A percentile compares a stretch with the other conserved stretches of the same genome.
Conservation (phyloP, 1,140 invertebrate species). For the Homalodisca vitripennis region DNA sequence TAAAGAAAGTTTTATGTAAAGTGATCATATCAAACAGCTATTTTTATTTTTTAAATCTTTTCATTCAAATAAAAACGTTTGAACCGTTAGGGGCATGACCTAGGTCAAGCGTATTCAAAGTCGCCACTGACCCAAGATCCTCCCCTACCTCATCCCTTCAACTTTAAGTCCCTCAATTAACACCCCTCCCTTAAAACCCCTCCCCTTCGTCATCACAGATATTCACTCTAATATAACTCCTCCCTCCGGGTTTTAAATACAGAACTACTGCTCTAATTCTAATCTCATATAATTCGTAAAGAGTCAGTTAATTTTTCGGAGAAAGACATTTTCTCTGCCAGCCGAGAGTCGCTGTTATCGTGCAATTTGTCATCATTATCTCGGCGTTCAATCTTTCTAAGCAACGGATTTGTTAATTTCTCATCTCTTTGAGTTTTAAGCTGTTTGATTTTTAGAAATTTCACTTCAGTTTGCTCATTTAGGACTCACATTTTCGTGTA, state of each 20-base stretch:
- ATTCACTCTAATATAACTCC: background rate
- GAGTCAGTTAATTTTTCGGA: slow-evolving; percentile 10
- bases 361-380: slow-evolving; percentile 9
- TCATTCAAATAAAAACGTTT: no score
- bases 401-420: no score
- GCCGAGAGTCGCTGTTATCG: background rate
- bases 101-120: no score
- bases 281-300: slow-evolving; percentile 5
- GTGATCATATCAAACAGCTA: no score
- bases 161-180: background rate
- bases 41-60: no score
- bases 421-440: no score
- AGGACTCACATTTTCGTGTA: no score
- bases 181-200: background rate
- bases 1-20: no score
- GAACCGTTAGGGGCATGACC: no score
- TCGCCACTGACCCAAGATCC: background rate
- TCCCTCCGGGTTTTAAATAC: background rate
- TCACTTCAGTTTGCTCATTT: no score
- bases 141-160: background rate
- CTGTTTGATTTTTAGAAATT: no score
- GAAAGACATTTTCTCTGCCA: background rate
- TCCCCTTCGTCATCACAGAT: background rate
- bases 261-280: slow-evolving; percentile 11
- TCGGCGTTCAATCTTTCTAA: background rate